Conservation (phyloP, 2,888 invertebrate species). For the Crossocerus cetratus region DNA sequence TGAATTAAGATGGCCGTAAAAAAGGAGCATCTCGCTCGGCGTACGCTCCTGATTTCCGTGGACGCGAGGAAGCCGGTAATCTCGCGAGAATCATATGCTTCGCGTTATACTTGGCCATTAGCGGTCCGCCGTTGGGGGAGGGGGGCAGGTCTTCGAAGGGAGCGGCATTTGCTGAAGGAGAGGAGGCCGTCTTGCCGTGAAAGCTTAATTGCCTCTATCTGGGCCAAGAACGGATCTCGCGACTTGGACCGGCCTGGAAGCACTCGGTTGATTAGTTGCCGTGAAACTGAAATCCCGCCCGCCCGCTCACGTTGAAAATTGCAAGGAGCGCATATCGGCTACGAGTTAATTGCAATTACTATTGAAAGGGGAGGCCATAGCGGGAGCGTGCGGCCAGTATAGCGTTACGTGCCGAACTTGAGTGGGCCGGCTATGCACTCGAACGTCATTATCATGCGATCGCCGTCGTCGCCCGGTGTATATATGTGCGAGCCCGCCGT, state of each 20-base stretch:
- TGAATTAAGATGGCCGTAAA: constrained; percentile 52
- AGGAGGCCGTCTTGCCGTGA: neutral
- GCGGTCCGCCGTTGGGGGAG: neutral
- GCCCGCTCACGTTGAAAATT: constrained; percentile 36
- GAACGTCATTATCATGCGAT: constrained; percentile 56
- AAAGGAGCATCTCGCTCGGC: constrained; percentile 16
- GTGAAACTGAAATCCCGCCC: constrained; percentile 15
- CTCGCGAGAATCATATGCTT: neutral
- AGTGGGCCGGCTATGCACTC: constrained; percentile 44
- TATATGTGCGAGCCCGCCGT: constrained; percentile 29
- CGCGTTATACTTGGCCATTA: neutral
- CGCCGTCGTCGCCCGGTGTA: constrained; percentile 35
- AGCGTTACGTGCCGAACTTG: constrained; percentile 47
- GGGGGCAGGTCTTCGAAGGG: neutral
- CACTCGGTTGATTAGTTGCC: constrained; percentile 20
- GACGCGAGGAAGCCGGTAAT: neutral
- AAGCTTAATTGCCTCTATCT: constrained; percentile 2
- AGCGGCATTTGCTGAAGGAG: neutral
- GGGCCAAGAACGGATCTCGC: neutral
- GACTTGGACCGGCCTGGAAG: neutral
- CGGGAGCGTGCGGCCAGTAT: constrained; percentile 10
- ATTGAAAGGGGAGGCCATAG: constrained; percentile 18
- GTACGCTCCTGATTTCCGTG: constrained; percentile 36
- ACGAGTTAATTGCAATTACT: constrained; percentile 43
- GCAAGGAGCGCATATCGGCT: constrained; percentile 35